Evolutionary conservation across 1,140 invertebrate species (phyloP), one percentile per base, ranked within the genome.

Genomic region (Lethrus apterus): DNA sequence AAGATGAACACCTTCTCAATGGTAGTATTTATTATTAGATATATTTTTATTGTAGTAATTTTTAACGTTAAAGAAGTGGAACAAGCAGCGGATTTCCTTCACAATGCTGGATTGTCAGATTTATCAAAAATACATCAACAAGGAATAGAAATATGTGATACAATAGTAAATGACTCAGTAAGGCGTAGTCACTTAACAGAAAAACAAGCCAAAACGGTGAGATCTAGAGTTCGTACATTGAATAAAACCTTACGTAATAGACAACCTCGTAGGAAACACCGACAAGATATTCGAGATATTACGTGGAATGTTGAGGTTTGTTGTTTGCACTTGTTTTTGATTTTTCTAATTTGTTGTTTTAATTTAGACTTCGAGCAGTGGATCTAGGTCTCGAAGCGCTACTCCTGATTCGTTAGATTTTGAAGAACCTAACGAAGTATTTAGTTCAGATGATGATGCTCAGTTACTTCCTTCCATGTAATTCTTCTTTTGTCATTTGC

Each of bases 321-420:
- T 59, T 24, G 13, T 42, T 19, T 17, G n/a, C n/a, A 44, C 10
- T 32, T 8, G 10, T 10, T 36, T 19, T 20, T 1, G 8, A 20
- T 29, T 33, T 50, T 1, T 13, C 1, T 18, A 32, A 7, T 33
- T 47, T 42, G 35, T n/a, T n/a, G n/a, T n/a, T 51, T 26, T 24
- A 23, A 62, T 61, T 31, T 60, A 80, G 80, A 75, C 72, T 44
- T 80, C 76, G 0, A 83, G 81, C 62, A 81, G 77, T 21, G 80
- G 80, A 19, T 81, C 85, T 33, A 71, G 86, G 66, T 89, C 86
- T 46, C 78, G 86, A 33, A 89, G 85, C 62, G 86, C 86, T 36
- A 90, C 86, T n/a, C 86, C 86, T 31, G 86, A 91, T 70, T 89
- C 86, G 1, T 64, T 90, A 55, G 86, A 89, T 67, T 69, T 51